These are phyloP conservation scores for Charadrius vociferus DNA, from an alignment of 2,113 vertebrate genomes.

Conservation along the genomic window DNA sequence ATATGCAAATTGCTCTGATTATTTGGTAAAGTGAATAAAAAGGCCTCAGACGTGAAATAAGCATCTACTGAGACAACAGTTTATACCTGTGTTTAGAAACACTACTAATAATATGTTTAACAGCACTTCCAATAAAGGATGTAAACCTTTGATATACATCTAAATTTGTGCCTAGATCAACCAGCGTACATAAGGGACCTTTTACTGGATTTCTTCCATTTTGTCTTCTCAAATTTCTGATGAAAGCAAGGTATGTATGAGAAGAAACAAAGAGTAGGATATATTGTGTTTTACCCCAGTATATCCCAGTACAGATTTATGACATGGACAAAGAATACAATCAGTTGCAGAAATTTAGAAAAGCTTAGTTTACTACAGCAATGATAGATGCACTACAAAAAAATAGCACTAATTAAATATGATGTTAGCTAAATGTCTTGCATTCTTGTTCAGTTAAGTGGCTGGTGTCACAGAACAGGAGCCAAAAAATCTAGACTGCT, in stretches of 20 bases:
- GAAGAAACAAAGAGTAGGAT: not conserved
- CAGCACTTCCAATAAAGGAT: not conserved
- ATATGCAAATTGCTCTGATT: not conserved
- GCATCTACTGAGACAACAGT: not conserved
- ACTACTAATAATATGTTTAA: not conserved
- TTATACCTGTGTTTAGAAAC: not conserved
- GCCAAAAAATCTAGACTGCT: not conserved
- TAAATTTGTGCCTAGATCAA: not conserved
- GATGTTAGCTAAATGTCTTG: not conserved
- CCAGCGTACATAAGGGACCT: accelerated
- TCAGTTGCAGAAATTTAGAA: not conserved
- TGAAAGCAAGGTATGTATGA: not conserved
- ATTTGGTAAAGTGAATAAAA: not conserved
- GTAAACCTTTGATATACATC: not conserved
- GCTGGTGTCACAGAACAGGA: not conserved
- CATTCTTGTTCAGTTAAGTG: not conserved
- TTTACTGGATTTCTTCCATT: not conserved
- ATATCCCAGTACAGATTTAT: not conserved
- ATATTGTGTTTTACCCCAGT: not conserved
- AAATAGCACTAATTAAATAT: not conserved
- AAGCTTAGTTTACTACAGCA: not conserved
- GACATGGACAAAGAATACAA: not conserved
- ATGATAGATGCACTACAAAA: not conserved
- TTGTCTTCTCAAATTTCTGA: not conserved
- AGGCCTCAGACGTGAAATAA: not conserved